Evolutionary conservation across 2,113 vertebrate genomes (phyloP).

Genomic region (Thinocorus orbignyianus): DNA sequence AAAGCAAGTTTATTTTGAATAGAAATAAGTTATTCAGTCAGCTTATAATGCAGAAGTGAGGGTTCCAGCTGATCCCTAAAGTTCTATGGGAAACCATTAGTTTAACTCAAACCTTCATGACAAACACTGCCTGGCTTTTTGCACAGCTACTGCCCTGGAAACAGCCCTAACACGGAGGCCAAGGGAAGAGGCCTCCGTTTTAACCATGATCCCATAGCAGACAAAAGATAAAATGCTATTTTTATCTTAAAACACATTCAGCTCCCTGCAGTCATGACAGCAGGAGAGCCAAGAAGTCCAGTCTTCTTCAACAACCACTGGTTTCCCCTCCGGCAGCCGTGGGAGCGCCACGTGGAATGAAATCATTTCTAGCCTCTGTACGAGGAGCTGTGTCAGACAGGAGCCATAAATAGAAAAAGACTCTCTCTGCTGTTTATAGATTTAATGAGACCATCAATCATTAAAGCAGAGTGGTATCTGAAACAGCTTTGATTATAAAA

Average conservation of each 20-base stretch:
- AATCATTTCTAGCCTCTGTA: background rate
- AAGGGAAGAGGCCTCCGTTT: background rate
- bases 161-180: background rate
- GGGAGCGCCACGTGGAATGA: fast-evolving
- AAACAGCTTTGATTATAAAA: background rate
- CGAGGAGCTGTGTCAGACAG: background rate
- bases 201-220: background rate
- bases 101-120: background rate
- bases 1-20: background rate
- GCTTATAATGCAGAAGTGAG: background rate
- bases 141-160: background rate
- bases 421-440: background rate
- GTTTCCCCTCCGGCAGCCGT: background rate
- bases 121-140: background rate
- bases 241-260: background rate
- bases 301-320: background rate
- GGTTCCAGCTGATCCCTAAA: background rate
- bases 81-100: background rate
- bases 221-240: background rate
- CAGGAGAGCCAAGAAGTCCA: background rate
- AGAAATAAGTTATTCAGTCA: background rate
- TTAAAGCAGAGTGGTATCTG: background rate
- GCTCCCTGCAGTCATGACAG: background rate
- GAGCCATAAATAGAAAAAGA: background rate
- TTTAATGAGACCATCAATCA: background rate